Evolutionary conservation across 1,140 invertebrate species (phyloP), one percentile per base, ranked within the genome.

Genomic region (Cephus cinctus): DNA sequence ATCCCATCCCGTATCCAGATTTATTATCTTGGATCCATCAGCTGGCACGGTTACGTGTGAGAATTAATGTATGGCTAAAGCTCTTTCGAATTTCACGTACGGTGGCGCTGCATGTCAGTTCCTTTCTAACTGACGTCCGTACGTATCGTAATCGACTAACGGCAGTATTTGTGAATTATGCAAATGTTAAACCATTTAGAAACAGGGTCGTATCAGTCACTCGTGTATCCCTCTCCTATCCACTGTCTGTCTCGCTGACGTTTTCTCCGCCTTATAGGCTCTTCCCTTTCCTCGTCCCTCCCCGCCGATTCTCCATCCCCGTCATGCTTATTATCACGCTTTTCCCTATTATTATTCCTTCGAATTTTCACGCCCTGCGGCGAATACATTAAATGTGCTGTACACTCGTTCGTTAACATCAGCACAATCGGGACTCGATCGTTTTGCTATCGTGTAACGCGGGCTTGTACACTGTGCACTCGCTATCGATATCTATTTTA

Each of bases 261-360:
- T 20, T 36, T 20, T 53, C 35, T 47, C 41, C 25, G 38, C 20
- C 16, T 23, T 18, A 32, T 34, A 30, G 43, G 30, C 27, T 31
- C 21, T 41, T 42, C 34, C 34, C 6, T 6, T 27, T n/a, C 25
- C 25, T 27, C 25, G 25, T 27, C 6, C 6, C 25, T 27, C 25
- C 6, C 25, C 25, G 6, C n/a, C 25, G 25, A 27, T 27, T 6
- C 25, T n/a, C n/a, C n/a, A n/a, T n/a, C n/a, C 16, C 11, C 8
- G 9, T 21, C n/a, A 18, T 12, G 15, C 19, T 44, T 49, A 52
- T 53, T 57, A 54, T 54, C 50, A 35, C 46, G 31, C 45, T 51
- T 55, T 62, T 59, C 52, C 54, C 25, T 27, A 54, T 61, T 57
- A 57, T 42, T 53, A 6, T 56, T 59, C 55, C 45, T 55, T 55